Evolutionary conservation across 1,140 invertebrate genomes (phyloP), one percentile per base, ranked within the genome.

Genomic region (Elymnias hypermnestra): DNA sequence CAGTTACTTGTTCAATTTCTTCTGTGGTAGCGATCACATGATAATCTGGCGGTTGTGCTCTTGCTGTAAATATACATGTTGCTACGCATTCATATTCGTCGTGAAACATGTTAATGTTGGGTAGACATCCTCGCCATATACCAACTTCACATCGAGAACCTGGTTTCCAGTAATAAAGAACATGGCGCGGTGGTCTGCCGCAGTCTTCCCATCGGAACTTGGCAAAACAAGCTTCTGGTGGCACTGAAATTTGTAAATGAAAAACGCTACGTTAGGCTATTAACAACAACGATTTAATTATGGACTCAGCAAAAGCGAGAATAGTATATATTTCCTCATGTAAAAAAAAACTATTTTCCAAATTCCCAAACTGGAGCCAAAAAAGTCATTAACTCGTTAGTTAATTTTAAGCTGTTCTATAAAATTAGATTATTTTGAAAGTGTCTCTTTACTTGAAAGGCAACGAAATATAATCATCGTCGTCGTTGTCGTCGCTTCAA

Each of bases 121-220:
- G 81, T 3, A 77, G 54, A 37, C 81, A 84, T 1, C 81, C 81
- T 15, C 68, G 49, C 81, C 81, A 84, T 0, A 74, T n/a, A n/a
- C 67, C 81, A 0, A 81, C 72, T 43, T 84, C 77, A 26, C 81
- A 84, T 5, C 81, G 55, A 6, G 81, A 82, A 0, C 75, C 81
- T 43, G 74, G 62, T 33, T 75, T 82, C 65, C 70, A 82, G 37
- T 82, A 78, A 45, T 82, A 82, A 25, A 82, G 63, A 4, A 82
- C 75, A 0, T 65, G 48, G 0, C 46, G 50, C 0, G 81, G 70
- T 1, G 53, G 17, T 18, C 52, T 38, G 0, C 81, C 81, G 15
- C 81, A 84, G 49, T 81, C 77, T 1, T 82, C 73, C 65, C 64
- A 72, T 40, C 55, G 48, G 48, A 84, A 84, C 3, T 63, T 66